Percentiles rank a stretch among this genome's conserved stretches.
These are phyloP conservation scores for Hippolais icterina DNA, from an alignment of 2,113 vertebrate species.

Conservation along the genomic window DNA sequence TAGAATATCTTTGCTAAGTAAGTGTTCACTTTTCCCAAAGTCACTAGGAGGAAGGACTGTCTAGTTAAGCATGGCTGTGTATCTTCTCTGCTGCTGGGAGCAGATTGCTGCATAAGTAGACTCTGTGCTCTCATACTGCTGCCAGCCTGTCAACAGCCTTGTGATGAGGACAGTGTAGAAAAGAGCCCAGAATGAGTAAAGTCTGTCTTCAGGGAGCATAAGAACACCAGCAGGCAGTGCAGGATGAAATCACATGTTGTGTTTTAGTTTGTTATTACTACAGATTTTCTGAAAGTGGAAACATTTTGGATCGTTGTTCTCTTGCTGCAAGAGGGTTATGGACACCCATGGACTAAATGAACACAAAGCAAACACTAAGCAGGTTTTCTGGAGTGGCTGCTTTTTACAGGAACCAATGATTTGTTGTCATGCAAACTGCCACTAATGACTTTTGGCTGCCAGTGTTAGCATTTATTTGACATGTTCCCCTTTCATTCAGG, in stretches of 20 bases:
- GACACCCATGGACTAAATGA: not conserved
- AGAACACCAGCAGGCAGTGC: not conserved
- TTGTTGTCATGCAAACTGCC: slow-evolving; percentile 24
- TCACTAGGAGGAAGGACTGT: not conserved
- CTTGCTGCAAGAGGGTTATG: not conserved
- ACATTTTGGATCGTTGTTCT: not conserved
- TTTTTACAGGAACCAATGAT: not conserved
- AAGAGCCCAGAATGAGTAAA: not conserved
- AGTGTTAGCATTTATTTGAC: slow-evolving; percentile 21
- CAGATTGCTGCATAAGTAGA: not conserved
- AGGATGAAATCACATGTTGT: not conserved
- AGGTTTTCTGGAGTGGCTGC: not conserved
- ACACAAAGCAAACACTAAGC: not conserved
- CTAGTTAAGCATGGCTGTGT: not conserved
- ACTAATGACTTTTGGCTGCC: slow-evolving; percentile 8
- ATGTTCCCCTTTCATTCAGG: not conserved
- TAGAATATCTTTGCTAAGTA: not conserved
- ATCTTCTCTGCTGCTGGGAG: not conserved
- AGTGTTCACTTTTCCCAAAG: not conserved
- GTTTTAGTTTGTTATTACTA: not conserved
- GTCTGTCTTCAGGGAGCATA: not conserved
- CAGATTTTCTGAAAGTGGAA: not conserved
- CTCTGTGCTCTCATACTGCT: not conserved
- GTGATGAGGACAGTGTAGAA: not conserved
- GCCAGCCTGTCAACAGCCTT: not conserved